Evolutionary conservation across 2,113 vertebrate species (phyloP), one percentile per base, ranked within the genome.

Genomic region (Tyrannus savana): DNA sequence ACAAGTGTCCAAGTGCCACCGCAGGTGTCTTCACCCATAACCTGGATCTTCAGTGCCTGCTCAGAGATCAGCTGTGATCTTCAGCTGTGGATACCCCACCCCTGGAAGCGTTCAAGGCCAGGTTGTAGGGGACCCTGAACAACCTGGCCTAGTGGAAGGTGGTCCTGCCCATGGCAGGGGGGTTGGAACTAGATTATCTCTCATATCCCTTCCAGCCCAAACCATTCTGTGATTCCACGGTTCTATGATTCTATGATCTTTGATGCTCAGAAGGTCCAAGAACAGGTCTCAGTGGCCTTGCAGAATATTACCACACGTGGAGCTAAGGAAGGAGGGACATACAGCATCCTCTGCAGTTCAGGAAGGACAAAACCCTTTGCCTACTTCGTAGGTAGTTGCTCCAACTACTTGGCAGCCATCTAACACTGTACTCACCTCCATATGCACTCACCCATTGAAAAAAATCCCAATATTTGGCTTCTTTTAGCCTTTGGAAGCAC

Each of bases 61-160:
- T 63, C 30, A 14, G 9, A 0, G 0, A 5, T 3, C 14, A 39
- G 5, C 2, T 5, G 2, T 59, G 28, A 44, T 49, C 10, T 22
- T 27, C 22, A 55, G 3, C 2, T 62, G 30, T 35, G n/a, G 46
- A 25, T 35, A 15, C 2, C 6, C n/a, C 24, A 35, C 22, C 16
- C 14, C 9, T 55, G 41, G 25, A 42, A 28, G 9, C 11, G 31
- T 27, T 76, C 63, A 49, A 35, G 47, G 11, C 17, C n/a, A 62
- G 21, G 21, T 27, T 47, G 30, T 25, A 10, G 7, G 46, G 41
- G 46, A 31, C 9, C 17, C 55, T 62, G 55, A 68, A 47, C 13
- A 25, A 15, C 30, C n/a, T 49, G 47, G 9, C 42, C 30, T 23
- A 27, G 35, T 47, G 47, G 30, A 49, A 49, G 12, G 4, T 31